Base-by-base conservation (phyloP, 2,113 vertebrate species). In the Mugil cephalus region DNA sequence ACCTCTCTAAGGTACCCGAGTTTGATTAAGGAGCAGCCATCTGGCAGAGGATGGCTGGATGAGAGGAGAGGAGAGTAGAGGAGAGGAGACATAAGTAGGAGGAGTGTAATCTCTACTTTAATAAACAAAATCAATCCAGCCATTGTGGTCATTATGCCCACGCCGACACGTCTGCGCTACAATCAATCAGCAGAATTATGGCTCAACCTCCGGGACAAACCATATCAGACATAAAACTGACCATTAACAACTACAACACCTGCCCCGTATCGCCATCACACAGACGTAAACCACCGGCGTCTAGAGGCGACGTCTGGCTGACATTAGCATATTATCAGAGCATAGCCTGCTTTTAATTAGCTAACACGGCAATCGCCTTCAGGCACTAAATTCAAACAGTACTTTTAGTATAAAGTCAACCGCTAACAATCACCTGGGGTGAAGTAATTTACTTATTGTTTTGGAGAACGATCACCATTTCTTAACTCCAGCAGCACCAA, bases 1-100 rank as follows among this genome's bases (percentile, higher is more conserved):
- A 89, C 87, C 82, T 83, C 86, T 87, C 88, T 85, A 87, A 90
- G 82, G 79, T 85, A 84, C 13, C 60, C 69, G 79, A 79, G 75
- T 80, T 87, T 93, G 87, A 92, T 83, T 84, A 87, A 86, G 83
- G 83, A 89, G 86, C 68, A 85, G 73, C 74, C 84, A 87, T 85
- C 83, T 82, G 88, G 87, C 63, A 69, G 79, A 72, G 70, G 62
- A 56, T 64, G 47, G 34, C 46, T 30, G 66, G 38, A 68, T 10
- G 17, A 54, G 19, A 50, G n/a, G 13, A 21, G 40, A 60, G 17
- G 39, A 65, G 60, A 17, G 54, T 54, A 39, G 55, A 68, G 51
- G 60, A 54, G 62, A 35, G 21, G 24, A 46, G 21, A 14, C 43
- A 45, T n/a, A 45, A n/a, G 43, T 4, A 54, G 13, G 54, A 36